Conservation (phyloP, 2,113 vertebrate genomes). For the Pithys albifrons region DNA sequence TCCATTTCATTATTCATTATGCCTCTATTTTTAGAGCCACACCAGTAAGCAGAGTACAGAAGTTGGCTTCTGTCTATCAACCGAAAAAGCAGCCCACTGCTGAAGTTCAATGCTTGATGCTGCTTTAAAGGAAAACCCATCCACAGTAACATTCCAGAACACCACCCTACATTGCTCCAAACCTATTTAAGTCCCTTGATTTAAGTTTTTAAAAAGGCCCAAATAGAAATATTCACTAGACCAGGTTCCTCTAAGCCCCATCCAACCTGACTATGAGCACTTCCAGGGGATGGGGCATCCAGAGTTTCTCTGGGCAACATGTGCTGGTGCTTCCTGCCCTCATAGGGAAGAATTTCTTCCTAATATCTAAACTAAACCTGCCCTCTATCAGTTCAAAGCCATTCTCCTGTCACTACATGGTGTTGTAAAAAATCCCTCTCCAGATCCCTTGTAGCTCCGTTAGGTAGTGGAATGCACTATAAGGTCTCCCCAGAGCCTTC, state of each 20-base stretch:
- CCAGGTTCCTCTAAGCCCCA: neutral
- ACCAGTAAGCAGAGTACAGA: neutral
- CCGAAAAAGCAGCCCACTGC: neutral
- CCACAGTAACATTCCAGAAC: neutral
- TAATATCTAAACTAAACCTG: neutral
- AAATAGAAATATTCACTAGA: neutral
- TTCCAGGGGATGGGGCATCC: neutral
- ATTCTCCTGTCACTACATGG: neutral
- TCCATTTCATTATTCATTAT: neutral
- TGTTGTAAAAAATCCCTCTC: neutral
- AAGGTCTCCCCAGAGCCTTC: neutral
- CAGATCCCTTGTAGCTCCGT: neutral
- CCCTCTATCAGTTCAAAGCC: neutral
- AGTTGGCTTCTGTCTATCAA: neutral
- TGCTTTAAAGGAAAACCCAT: rapidly evolving
- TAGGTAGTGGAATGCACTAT: neutral
- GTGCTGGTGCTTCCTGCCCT: neutral
- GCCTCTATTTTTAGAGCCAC: neutral
- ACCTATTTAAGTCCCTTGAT: neutral
- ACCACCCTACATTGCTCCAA: rapidly evolving
- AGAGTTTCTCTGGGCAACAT: neutral
- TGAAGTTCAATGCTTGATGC: rapidly evolving
- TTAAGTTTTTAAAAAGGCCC: neutral
- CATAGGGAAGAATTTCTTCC: neutral
- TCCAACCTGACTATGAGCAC: neutral